phyloP scores from a whole-genome alignment of 2,113 vertebrate genomes.

The Oreochromis spilurus region DNA sequence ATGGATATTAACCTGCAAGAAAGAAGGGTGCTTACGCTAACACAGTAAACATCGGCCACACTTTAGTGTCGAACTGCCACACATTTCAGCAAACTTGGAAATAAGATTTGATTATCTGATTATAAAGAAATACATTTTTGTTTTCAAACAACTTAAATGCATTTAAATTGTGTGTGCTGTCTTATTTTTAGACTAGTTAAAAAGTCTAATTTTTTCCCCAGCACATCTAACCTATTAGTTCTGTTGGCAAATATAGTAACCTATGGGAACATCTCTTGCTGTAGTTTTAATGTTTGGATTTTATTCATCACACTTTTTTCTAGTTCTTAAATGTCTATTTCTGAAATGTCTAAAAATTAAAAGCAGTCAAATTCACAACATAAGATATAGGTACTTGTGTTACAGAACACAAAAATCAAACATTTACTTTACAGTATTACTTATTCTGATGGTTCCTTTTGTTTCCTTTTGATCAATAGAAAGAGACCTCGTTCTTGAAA shows the following conservation, averaged over 20 bases:
- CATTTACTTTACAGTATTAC: neutral
- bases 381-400: neutral
- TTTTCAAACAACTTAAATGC: neutral
- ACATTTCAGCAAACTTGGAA: neutral
- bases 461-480: neutral
- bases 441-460: neutral
- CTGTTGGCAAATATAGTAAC: neutral
- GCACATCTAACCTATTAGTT: neutral
- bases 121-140: neutral
- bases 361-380: neutral
- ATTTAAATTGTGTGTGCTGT: neutral
- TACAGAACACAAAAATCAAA: neutral
- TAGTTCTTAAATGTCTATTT: neutral
- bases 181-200: neutral
- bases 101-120: neutral
- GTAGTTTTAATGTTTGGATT: neutral
- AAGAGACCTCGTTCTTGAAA: neutral
- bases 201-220: rapidly evolving
- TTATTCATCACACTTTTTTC: neutral
- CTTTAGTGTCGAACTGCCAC: neutral
- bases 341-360: neutral
- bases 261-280: neutral
- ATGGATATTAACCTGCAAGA: neutral
- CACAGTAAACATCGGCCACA: neutral
- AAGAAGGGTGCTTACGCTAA: neutral